Conservation (phyloP, 2,888 invertebrate species). For the Marronus borbonicus region DNA sequence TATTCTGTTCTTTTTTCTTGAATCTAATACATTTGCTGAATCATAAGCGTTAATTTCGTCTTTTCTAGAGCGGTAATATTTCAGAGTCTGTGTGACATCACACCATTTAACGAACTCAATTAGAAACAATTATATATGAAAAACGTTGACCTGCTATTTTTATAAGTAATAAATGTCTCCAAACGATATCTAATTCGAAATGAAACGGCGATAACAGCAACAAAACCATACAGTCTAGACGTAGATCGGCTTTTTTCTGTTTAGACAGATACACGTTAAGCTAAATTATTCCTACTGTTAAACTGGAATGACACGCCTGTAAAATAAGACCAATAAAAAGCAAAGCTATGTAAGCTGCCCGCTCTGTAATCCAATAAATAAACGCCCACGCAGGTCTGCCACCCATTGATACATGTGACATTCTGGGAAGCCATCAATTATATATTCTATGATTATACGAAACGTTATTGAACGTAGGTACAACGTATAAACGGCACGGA, state of each 20-base stretch:
- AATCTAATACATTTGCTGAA: no score
- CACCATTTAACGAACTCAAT: no score
- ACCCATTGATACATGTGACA: constrained; percentile 51
- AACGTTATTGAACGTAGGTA: constrained; percentile 2
- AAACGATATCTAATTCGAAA: not conserved
- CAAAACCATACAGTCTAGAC: not conserved
- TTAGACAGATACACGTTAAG: constrained; percentile 27
- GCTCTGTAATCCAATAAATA: constrained; percentile 47
- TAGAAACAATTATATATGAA: no score
- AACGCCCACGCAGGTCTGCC: constrained; percentile 47
- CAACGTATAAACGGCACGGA: constrained; percentile 15
- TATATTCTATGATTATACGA: constrained; percentile 29
- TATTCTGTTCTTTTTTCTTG: no score
- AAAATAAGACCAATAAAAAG: constrained; percentile 46
- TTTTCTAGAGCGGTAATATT: no score
- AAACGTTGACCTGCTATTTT: no score
- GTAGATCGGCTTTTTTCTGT: not conserved
- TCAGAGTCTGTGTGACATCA: no score
- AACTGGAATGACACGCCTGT: constrained; percentile 46
- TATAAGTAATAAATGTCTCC: not conserved
- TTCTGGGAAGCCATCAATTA: constrained; percentile 50
- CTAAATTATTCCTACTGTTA: constrained; percentile 43
- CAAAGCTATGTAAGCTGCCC: constrained; percentile 37
- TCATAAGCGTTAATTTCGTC: no score
- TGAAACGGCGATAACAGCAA: constrained; percentile 3